Evolutionary conservation across 2,888 invertebrate species (phyloP).

Genomic region (Eueremaeus valkanovi): DNA sequence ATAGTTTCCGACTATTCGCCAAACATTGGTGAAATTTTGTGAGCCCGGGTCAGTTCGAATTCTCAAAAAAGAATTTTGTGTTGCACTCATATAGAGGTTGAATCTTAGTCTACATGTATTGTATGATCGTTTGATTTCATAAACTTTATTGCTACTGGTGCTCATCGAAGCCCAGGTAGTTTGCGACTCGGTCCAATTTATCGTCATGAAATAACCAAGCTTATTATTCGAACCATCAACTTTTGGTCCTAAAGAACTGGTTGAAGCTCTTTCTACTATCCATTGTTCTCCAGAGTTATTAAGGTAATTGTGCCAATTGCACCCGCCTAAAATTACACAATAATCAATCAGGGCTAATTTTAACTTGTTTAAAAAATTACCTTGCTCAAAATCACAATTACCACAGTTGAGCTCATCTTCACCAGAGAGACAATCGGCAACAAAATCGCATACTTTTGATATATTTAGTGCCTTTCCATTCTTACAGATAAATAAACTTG

Average conservation of each 20-base stretch:
- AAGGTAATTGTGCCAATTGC: too few species aligned
- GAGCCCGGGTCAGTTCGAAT: neutral
- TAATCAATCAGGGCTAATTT: too few species aligned
- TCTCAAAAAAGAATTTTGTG: neutral
- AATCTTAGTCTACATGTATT: conserved; percentile 1
- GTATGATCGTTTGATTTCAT: conserved; percentile 24
- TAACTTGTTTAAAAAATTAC: too few species aligned
- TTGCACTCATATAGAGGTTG: neutral
- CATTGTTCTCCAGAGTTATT: too few species aligned
- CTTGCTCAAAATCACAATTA: conserved; percentile 24
- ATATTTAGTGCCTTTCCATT: neutral
- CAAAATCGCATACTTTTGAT: conserved; percentile 17
- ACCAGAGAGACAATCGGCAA: neutral
- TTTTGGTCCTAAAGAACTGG: neutral
- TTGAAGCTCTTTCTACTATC: too few species aligned
- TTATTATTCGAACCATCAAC: conserved; percentile 15
- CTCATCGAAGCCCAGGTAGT: neutral
- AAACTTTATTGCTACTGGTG: neutral
- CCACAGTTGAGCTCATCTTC: conserved; percentile 32
- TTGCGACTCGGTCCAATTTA: neutral
- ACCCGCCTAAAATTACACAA: too few species aligned
- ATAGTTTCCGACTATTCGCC: neutral
- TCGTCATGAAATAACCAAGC: conserved; percentile 9
- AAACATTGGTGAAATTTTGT: neutral
- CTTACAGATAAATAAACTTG: neutral